phyloP scores from a whole-genome alignment of 2,888 invertebrate genomes.

The Harmothoe impar region DNA sequence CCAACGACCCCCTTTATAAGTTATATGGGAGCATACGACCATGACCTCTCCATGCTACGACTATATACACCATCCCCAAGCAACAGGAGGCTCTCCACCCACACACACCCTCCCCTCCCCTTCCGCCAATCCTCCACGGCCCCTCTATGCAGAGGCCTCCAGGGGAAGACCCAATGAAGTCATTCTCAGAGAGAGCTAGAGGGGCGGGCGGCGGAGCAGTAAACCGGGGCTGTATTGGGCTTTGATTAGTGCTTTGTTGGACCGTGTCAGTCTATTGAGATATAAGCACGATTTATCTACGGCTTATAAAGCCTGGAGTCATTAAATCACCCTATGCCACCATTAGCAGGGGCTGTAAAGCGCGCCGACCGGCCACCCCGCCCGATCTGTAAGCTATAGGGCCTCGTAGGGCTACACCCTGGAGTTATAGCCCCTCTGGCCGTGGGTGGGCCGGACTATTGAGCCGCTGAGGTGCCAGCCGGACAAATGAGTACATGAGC shows the following conservation, averaged over 20 bases:
- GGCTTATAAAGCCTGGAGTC: constrained; percentile 45
- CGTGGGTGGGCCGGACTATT: constrained; percentile 40
- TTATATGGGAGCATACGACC: no score
- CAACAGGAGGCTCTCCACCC: neutral
- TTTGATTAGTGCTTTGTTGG: constrained; percentile 51
- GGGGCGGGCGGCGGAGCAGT: constrained; percentile 14
- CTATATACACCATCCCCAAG: neutral
- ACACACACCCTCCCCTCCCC: neutral
- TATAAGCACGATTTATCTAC: constrained; percentile 50
- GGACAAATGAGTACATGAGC: constrained; percentile 50
- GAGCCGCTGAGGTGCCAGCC: neutral
- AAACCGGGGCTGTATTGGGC: constrained; percentile 34
- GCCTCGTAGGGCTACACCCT: neutral
- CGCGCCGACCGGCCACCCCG: neutral
- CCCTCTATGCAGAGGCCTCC: neutral
- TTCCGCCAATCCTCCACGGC: neutral
- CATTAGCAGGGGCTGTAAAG: constrained; percentile 4
- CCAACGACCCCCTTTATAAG: no score
- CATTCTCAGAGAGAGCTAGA: neutral
- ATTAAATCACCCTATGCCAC: neutral
- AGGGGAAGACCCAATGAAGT: constrained; percentile 19
- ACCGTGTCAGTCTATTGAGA: constrained; percentile 42
- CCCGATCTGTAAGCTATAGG: constrained; percentile 53
- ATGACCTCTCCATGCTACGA: neutral
- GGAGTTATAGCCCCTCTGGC: constrained; percentile 20